Evolutionary conservation across 2,113 vertebrate genomes (phyloP).

Genomic region (Sylvilagus bachmani): DNA sequence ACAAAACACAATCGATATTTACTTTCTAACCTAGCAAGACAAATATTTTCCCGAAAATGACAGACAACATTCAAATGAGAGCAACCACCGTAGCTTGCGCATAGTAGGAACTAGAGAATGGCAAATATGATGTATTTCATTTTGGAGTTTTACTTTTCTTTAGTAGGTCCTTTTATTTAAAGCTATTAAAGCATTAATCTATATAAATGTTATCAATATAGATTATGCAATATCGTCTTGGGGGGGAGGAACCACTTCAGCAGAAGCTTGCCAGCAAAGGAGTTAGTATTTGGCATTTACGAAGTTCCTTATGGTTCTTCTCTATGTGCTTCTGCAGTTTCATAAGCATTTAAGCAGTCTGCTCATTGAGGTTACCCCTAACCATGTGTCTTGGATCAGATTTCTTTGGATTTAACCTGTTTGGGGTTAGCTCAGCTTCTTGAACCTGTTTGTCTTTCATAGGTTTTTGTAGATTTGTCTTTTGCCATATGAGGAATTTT

Average conservation of each 20-base stretch:
- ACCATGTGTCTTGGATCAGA: background rate
- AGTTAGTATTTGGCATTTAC: conserved; percentile 90
- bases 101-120: background rate
- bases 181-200: conserved; percentile 20
- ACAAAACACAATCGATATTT: background rate
- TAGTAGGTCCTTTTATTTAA: conserved; percentile 39
- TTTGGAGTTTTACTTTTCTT: background rate
- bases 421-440: background rate
- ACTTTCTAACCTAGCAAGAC: background rate
- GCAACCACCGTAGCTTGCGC: background rate
- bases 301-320: conserved; percentile 91
- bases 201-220: background rate
- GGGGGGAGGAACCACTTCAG: too few relatives aligned
- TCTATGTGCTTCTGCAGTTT: conserved; percentile 93
- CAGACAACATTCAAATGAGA: background rate
- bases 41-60: background rate
- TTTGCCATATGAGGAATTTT: background rate
- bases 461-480: background rate
- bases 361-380: conserved; percentile 89
- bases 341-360: conserved; percentile 90
- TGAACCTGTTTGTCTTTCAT: background rate
- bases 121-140: background rate
- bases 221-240: background rate
- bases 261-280: conserved; percentile 88
- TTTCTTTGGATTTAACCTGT: conserved; percentile 26